These are phyloP conservation scores for Drosophila longiperda DNA, from an alignment of 2,888 invertebrate genomes.

Conservation along the genomic window DNA sequence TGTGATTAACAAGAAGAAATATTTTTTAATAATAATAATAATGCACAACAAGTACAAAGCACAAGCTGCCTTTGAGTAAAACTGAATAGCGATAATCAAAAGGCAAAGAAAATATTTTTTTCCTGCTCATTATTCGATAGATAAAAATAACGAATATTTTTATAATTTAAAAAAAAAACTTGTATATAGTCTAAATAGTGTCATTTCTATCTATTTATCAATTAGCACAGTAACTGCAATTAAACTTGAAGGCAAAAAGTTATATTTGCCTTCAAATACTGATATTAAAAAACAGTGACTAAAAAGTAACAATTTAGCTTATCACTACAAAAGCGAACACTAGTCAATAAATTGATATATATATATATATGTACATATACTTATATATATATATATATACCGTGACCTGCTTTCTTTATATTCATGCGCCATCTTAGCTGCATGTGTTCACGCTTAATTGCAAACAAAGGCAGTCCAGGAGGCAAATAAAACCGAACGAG, in stretches of 20 bases:
- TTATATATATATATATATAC: slow-evolving; percentile 41
- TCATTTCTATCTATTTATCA: not conserved
- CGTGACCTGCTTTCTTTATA: slow-evolving; percentile 64
- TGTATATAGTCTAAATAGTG: not conserved
- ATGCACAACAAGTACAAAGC: not conserved
- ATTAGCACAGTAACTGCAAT: no score
- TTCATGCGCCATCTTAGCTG: slow-evolving; percentile 51
- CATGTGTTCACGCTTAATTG: slow-evolving; percentile 76
- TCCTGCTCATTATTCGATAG: not conserved
- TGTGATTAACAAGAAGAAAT: no score
- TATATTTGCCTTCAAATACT: not conserved
- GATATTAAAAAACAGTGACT: not conserved
- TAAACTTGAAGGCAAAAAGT: not conserved
- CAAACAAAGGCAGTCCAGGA: slow-evolving; percentile 48
- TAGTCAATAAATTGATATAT: slow-evolving; percentile 32
- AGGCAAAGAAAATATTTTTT: no score
- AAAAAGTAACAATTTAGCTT: not conserved
- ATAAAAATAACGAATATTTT: not conserved
- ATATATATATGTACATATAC: not conserved
- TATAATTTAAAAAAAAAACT: not conserved
- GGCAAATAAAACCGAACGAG: not conserved
- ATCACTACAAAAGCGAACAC: not conserved
- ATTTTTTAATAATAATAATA: not conserved
- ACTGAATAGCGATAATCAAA: no score
- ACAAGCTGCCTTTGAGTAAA: no score